phyloP scores from a whole-genome alignment of 2,113 vertebrate genomes.

The Sinocyclocheilus anshuiensis region DNA sequence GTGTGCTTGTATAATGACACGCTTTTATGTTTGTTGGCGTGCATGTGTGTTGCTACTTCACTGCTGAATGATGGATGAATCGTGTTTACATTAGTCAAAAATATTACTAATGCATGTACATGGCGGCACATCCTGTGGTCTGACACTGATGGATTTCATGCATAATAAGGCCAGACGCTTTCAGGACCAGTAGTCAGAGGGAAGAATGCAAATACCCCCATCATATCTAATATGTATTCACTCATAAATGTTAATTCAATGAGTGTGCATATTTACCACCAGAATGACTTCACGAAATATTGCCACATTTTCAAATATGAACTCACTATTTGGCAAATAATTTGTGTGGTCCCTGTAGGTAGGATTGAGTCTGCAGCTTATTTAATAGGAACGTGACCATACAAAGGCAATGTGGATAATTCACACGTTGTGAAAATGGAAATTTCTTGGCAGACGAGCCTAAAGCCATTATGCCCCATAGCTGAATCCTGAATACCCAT shows the following conservation, averaged over 20 bases:
- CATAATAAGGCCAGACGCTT: constrained; percentile 24
- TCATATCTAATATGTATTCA: constrained; percentile 41
- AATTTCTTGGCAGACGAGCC: constrained; percentile 55
- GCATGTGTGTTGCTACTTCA: background rate
- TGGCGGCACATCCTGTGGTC: constrained; percentile 18
- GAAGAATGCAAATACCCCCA: constrained; percentile 14
- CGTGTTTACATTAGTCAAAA: constrained; percentile 17
- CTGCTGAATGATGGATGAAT: constrained; percentile 23
- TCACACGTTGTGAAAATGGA: constrained; percentile 61
- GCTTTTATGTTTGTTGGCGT: constrained; percentile 6
- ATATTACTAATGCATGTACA: constrained; percentile 24
- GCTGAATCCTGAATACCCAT: constrained; percentile 66
- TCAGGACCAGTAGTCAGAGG: background rate
- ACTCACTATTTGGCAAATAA: constrained; percentile 54
- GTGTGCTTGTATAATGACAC: background rate
- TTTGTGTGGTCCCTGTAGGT: constrained; percentile 58
- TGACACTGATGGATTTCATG: constrained; percentile 22
- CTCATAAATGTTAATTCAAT: constrained; percentile 46
- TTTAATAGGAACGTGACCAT: constrained; percentile 59
- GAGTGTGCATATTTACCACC: constrained; percentile 25
- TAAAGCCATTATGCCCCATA: constrained; percentile 58
- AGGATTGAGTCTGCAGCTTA: constrained; percentile 52
- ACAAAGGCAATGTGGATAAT: constrained; percentile 65
- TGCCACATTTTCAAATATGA: constrained; percentile 53
- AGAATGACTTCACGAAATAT: constrained; percentile 39